Evolutionary conservation across 2,888 invertebrate species (phyloP).

Genomic region (Dascillus cervinus): DNA sequence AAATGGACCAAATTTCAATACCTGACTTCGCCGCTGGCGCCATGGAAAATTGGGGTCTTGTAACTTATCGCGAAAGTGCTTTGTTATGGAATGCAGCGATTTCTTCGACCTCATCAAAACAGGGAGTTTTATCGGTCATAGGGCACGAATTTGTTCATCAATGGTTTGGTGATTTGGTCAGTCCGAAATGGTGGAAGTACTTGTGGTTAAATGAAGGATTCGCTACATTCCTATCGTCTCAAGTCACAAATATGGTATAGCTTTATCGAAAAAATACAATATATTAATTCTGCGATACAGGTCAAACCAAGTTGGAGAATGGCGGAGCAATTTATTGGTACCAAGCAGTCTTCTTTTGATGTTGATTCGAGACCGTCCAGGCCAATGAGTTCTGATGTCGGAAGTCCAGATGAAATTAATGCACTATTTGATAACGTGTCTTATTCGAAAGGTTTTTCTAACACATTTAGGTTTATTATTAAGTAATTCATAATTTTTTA

Average conservation of each 20-base stretch:
- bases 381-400: constrained; percentile 45
- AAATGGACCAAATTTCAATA: constrained; percentile 73
- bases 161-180: constrained; percentile 45
- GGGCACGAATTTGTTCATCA: constrained; percentile 51
- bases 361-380: constrained; percentile 33
- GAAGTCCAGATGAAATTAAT: constrained; percentile 49
- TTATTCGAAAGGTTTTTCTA: constrained; percentile 60
- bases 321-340: constrained; percentile 40
- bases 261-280: neutral
- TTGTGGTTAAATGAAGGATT: constrained; percentile 48
- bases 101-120: constrained; percentile 56
- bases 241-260: constrained; percentile 26
- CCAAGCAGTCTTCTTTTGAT: constrained; percentile 6
- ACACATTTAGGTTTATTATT: no score
- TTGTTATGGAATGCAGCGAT: constrained; percentile 58
- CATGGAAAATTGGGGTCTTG: constrained; percentile 93
- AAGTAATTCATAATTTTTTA: no score
- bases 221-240: constrained; percentile 47
- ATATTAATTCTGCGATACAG: constrained; percentile 4
- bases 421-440: constrained; percentile 57
- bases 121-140: constrained; percentile 54
- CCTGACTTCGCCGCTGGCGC: constrained; percentile 79
- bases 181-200: constrained; percentile 38
- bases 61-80: constrained; percentile 64
- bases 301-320: constrained; percentile 39